Base-by-base conservation (phyloP, 1,140 invertebrate species). In the Teleogryllus occipitalis region DNA sequence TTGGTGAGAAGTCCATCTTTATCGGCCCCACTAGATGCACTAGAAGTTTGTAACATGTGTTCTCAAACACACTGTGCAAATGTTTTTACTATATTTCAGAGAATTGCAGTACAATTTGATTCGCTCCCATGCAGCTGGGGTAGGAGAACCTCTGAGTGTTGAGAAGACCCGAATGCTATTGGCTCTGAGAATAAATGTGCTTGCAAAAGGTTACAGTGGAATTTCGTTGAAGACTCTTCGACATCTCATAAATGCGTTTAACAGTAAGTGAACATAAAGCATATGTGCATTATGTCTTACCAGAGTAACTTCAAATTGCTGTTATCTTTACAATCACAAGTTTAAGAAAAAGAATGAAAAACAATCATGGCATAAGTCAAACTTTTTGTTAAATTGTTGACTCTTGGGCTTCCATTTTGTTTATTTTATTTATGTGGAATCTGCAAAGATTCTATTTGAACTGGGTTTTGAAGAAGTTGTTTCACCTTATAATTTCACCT, bases 201-300 rank as follows among this genome's bases (percentile, higher is more conserved):
- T 94, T 46, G 90, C 92, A 7, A 94, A 94, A 85, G 93, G 93
- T 10, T 90, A 90, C 87, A 92, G 91, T 82, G 93, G 93, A 7
- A 92, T 94, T 78, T 91, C 91, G 8, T 82, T 91, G 27, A 86
- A 87, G 79, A 92, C 89, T 48, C 86, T 94, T 1, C 84, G 89
- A 48, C 89, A 91, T 81, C 87, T 92, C 46, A 88, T 94, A n/a
- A 88, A 90, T 79, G 92, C 91, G 46, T 94, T 93, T 83, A 94
- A 94, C 85, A 89, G 91, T 92, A 86, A 85, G 83, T 80, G 8
- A 7, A 21, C 21, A 75, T 75, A 3, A 39, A 12, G n/a, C 65
- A 72, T 72, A 72, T 15, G 65, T 1, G 14, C 14, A 39, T 39
- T 39, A 5, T 39, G 27, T 2, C 27, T 39, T 39, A 5, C 27